A percentile compares a stretch with the other conserved stretches of the same genome.
These are phyloP conservation scores for Oryzias curvinotus DNA, from an alignment of 2,113 vertebrate species.

Conservation along the genomic window DNA sequence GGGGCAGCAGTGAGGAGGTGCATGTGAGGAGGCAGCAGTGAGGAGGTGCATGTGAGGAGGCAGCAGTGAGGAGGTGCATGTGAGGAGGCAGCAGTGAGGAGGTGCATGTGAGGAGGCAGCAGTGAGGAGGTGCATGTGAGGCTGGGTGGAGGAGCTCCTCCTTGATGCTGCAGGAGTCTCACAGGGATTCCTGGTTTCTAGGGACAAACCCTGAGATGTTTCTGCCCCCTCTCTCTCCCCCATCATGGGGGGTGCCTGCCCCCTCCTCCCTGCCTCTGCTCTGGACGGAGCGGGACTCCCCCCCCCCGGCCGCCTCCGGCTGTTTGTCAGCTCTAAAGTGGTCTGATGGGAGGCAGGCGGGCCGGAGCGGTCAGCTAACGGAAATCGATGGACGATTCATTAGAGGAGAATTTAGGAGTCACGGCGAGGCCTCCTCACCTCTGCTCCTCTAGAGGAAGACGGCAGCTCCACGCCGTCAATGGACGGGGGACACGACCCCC, in stretches of 20 bases:
- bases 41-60: conserved; percentile 2
- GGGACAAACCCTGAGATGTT: too few species aligned
- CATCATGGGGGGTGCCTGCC: background rate
- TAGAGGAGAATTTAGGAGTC: conserved; percentile 74
- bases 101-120: conserved; percentile 58
- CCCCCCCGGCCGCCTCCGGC: conserved; percentile 31
- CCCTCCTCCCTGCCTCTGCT: conserved; percentile 14
- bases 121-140: conserved; percentile 28
- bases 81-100: conserved; percentile 44
- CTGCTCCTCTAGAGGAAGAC: background rate
- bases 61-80: too few species aligned
- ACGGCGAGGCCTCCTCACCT: conserved; percentile 29
- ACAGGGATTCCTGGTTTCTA: too few species aligned
- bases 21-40: conserved; percentile 40
- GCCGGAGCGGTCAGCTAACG: conserved; percentile 72
- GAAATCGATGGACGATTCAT: conserved; percentile 86
- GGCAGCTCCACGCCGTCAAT: too few species aligned
- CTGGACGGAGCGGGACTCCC: conserved; percentile 1
- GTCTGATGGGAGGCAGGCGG: conserved; percentile 77
- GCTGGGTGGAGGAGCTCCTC: background rate
- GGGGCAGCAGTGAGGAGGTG: conserved; percentile 9
- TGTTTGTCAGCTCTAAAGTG: conserved; percentile 66
- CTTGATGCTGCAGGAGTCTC: background rate
- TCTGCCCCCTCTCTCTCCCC: background rate
- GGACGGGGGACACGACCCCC: too few species aligned